Percentiles rank a stretch among this genome's conserved stretches.
Conservation (phyloP, 2,888 invertebrate species). For the Drosophila prostipennis region DNA sequence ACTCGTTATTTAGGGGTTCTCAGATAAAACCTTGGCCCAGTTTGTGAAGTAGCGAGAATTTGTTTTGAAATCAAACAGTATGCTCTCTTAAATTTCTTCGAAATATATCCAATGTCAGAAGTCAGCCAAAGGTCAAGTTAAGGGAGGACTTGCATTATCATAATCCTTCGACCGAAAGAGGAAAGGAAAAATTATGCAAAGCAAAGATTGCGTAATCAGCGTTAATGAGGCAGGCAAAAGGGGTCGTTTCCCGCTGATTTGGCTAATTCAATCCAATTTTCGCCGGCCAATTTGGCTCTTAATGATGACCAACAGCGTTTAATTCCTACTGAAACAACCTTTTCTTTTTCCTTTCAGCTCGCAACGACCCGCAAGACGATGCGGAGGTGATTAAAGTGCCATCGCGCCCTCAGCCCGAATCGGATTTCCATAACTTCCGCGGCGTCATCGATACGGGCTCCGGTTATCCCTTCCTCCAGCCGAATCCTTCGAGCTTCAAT, state of each 20-base stretch:
- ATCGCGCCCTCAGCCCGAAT: conserved; percentile 49
- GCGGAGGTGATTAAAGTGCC: conserved; percentile 80
- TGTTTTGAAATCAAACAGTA: conserved; percentile 12
- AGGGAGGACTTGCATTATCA: conserved; percentile 4
- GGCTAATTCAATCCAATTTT: conserved; percentile 49
- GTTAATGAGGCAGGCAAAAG: conserved; percentile 63
- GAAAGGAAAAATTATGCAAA: conserved; percentile 58
- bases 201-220: conserved; percentile 51
- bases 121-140: background rate
- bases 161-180: background rate
- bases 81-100: background rate
- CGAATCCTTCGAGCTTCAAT: conserved; percentile 76
- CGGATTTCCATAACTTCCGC: conserved; percentile 79
- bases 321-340: conserved; percentile 17
- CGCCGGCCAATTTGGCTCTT: conserved; percentile 42
- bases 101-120: background rate
- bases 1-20: conserved; percentile 35
- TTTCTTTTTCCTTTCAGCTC: conserved; percentile 66
- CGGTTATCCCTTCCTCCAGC: conserved; percentile 81
- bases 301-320: conserved; percentile 49
- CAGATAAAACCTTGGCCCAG: conserved; percentile 50
- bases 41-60: conserved; percentile 23
- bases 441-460: conserved; percentile 83
- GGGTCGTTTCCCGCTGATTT: conserved; percentile 61
- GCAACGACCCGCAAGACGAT: conserved; percentile 78